phyloP scores from a whole-genome alignment of 2,113 vertebrate genomes.

The Thomomys bottae region DNA sequence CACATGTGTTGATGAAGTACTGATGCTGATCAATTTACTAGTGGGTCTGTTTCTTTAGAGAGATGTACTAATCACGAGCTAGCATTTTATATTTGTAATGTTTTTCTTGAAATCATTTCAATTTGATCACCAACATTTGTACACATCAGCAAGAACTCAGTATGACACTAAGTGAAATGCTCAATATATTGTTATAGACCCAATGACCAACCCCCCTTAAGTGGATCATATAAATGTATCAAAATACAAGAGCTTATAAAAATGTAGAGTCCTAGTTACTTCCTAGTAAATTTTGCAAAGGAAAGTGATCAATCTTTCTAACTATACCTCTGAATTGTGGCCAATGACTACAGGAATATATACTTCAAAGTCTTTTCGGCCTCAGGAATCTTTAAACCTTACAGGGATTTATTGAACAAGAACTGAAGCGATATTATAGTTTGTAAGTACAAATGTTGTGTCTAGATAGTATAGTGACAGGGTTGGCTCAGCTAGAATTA shows the following conservation, averaged over 20 bases:
- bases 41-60: neutral
- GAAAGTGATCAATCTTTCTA: neutral
- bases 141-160: neutral
- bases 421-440: neutral
- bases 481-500: neutral
- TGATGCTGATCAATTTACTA: neutral
- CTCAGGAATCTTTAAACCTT: constrained; percentile 30
- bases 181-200: neutral
- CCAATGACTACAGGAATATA: constrained; percentile 2
- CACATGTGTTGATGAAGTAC: too few relatives aligned
- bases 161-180: neutral
- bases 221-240: neutral
- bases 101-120: constrained; percentile 10
- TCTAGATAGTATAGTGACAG: neutral
- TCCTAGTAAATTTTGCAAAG: constrained; percentile 33
- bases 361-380: neutral
- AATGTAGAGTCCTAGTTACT: neutral
- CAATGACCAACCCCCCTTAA: neutral
- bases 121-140: neutral
- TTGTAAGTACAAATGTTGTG: neutral
- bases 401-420: neutral
- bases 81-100: neutral
- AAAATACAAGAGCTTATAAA: neutral
- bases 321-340: neutral
- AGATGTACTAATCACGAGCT: neutral